These are phyloP conservation scores for Sinosuthora webbiana DNA, from an alignment of 2,113 vertebrate genomes.

Conservation along the genomic window DNA sequence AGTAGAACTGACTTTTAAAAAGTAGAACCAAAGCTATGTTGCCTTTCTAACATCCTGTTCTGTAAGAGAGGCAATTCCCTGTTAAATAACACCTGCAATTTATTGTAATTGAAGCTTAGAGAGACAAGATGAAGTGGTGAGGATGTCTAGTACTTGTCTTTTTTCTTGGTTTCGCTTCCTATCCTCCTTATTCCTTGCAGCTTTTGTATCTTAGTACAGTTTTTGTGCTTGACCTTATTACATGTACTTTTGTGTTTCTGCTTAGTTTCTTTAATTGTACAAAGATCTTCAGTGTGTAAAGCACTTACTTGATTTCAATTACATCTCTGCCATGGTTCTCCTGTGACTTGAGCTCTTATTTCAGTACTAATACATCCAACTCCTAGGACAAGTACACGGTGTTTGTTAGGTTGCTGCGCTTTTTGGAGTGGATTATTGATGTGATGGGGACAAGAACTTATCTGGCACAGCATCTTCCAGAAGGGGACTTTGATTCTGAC, in stretches of 20 bases:
- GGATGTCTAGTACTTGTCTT: not conserved
- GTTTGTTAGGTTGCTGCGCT: not conserved
- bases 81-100: not conserved
- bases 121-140: not conserved
- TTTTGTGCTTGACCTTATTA: slow-evolving; percentile 2
- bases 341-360: not conserved
- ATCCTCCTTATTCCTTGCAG: not conserved
- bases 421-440: not conserved
- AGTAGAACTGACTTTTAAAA: not conserved
- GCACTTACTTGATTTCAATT: not conserved
- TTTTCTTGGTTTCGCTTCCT: not conserved
- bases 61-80: not conserved
- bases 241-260: not conserved
- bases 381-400: not conserved
- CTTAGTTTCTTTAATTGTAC: not conserved
- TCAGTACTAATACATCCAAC: not conserved
- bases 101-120: not conserved
- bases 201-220: not conserved
- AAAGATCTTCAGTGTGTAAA: not conserved
- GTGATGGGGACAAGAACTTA: not conserved
- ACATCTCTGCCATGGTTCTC: not conserved
- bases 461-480: not conserved
- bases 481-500: not conserved
- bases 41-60: not conserved
- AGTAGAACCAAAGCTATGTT: not conserved